Percentiles rank a stretch among this genome's conserved stretches.
phyloP scores from a whole-genome alignment of 2,888 invertebrate species.

The Antitype chi region DNA sequence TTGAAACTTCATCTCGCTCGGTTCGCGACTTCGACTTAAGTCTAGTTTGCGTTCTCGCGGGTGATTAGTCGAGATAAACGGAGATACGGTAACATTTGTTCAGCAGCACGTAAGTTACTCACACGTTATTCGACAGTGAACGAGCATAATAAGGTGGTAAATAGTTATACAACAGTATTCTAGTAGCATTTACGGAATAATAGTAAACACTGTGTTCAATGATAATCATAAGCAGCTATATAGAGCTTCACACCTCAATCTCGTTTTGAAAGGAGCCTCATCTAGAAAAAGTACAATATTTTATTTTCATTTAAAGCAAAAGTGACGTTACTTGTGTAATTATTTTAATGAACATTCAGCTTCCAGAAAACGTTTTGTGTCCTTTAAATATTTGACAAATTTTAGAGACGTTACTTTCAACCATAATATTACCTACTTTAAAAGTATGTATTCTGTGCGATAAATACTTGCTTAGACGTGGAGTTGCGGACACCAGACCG shows the following conservation, averaged over 20 bases:
- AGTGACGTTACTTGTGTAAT: background rate
- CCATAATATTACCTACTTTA: background rate
- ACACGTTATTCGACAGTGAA: conserved; percentile 59
- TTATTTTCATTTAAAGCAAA: background rate
- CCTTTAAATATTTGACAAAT: background rate
- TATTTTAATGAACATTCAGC: background rate
- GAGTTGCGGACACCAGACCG: background rate
- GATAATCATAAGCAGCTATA: conserved; percentile 4
- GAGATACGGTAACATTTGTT: conserved; percentile 79
- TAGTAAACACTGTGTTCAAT: conserved; percentile 42
- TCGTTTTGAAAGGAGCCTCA: background rate
- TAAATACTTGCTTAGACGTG: background rate
- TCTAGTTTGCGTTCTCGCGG: conserved; percentile 78
- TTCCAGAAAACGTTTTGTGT: background rate
- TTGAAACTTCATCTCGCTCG: conserved; percentile 77
- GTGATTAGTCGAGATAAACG: conserved; percentile 81
- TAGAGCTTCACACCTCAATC: background rate
- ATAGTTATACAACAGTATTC: conserved; percentile 20
- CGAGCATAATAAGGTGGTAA: conserved; percentile 33
- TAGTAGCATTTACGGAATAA: conserved; percentile 31
- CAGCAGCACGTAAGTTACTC: conserved; percentile 84
- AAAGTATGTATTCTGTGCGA: background rate
- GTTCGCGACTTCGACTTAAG: conserved; percentile 68
- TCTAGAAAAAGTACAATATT: background rate
- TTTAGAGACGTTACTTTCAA: background rate